Evolutionary conservation across 1,140 invertebrate genomes (phyloP).

Genomic region (Drosophila murphyi): DNA sequence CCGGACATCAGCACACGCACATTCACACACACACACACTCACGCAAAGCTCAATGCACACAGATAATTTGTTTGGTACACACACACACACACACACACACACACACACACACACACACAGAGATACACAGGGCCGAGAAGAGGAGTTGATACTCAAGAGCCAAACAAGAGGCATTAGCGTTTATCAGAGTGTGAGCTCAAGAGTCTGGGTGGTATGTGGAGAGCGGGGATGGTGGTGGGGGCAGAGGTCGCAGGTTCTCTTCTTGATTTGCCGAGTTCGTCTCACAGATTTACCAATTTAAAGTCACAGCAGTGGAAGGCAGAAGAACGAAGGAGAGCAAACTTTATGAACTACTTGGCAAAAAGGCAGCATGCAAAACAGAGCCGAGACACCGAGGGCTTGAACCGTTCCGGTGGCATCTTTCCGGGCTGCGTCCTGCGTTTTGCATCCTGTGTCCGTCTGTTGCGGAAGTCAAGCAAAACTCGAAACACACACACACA

Average conservation of each 20-base stretch:
- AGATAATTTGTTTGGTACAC: slow-evolving; percentile 73
- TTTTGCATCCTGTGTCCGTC: slow-evolving; percentile 40
- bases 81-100: slow-evolving; percentile 27
- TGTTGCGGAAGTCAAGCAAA: slow-evolving; percentile 60
- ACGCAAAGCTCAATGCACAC: slow-evolving; percentile 53
- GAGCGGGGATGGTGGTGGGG: background rate
- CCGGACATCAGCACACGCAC: slow-evolving; percentile 11
- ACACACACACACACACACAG: no score
- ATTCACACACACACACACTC: slow-evolving; percentile 34
- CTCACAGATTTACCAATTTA: slow-evolving; percentile 60
- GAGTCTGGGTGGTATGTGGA: slow-evolving; percentile 1
- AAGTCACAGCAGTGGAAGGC: slow-evolving; percentile 36
- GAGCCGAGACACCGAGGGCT: slow-evolving; percentile 44
- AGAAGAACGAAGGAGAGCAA: slow-evolving; percentile 24
- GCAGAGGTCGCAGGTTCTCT: background rate
- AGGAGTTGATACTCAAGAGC: slow-evolving; percentile 48
- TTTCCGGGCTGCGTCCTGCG: slow-evolving; percentile 44
- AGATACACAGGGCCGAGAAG: slow-evolving; percentile 33
- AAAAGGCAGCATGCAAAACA: slow-evolving; percentile 64
- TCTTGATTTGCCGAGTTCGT: background rate
- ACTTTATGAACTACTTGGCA: slow-evolving; percentile 65
- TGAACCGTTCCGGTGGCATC: slow-evolving; percentile 50
- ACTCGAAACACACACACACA: slow-evolving; percentile 38
- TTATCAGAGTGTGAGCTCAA: slow-evolving; percentile 3
- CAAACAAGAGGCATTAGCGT: slow-evolving; percentile 64